These are phyloP conservation scores for Drosophila ficusphila DNA, from an alignment of 1,140 invertebrate species.

Conservation along the genomic window DNA sequence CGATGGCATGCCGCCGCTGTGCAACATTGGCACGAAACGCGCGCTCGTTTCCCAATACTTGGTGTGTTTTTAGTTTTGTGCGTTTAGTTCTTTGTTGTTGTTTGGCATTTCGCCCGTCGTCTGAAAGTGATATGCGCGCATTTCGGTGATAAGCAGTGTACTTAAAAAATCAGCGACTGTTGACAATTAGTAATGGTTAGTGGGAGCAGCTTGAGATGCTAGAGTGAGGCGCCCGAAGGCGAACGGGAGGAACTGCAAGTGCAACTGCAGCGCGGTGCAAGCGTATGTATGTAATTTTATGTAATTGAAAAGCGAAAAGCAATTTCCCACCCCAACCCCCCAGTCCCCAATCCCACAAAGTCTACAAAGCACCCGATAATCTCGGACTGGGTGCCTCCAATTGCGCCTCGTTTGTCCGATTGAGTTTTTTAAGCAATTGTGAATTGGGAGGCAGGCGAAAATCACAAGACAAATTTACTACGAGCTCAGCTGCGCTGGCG, in stretches of 20 bases:
- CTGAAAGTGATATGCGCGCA: slow-evolving; percentile 49
- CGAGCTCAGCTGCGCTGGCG: slow-evolving; percentile 42
- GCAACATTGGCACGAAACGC: not conserved
- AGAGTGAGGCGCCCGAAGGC: not conserved
- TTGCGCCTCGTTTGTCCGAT: slow-evolving; percentile 51
- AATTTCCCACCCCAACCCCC: slow-evolving; percentile 21
- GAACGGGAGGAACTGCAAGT: slow-evolving; percentile 22
- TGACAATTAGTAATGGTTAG: slow-evolving; percentile 55
- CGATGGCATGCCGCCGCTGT: not conserved
- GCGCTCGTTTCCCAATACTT: slow-evolving; percentile 22
- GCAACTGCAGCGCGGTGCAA: slow-evolving; percentile 52
- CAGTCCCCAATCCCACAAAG: not conserved
- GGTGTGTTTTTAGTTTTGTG: slow-evolving; percentile 2
- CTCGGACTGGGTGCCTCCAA: slow-evolving; percentile 55
- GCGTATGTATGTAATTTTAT: slow-evolving; percentile 68
- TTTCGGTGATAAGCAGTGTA: slow-evolving; percentile 74
- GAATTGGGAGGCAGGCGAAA: slow-evolving; percentile 3
- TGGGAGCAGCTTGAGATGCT: slow-evolving; percentile 29
- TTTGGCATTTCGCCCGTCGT: slow-evolving; percentile 31
- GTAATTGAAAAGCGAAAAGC: slow-evolving; percentile 75
- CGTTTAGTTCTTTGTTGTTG: slow-evolving; percentile 35
- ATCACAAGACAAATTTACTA: slow-evolving; percentile 28
- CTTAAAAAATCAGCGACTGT: slow-evolving; percentile 66
- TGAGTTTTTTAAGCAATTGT: too few species aligned
- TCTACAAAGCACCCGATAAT: slow-evolving; percentile 39